Evolutionary conservation across 2,888 invertebrate species (phyloP), one percentile per base, ranked within the genome.

Genomic region (Microctonus hyperodae): DNA sequence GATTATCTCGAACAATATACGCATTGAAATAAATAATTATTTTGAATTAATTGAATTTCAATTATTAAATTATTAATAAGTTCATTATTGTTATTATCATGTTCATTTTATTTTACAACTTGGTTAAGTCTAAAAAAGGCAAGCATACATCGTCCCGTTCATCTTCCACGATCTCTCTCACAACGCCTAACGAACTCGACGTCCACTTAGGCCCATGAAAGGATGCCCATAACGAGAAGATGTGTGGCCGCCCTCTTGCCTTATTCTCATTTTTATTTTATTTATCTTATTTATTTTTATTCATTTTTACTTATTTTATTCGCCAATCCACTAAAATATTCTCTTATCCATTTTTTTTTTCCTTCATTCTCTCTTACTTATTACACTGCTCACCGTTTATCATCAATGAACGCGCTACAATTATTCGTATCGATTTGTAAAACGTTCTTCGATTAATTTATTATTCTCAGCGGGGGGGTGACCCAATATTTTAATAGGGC

Each of bases 401-500:
- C 28, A 5, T 28, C 7, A 28, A 28, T 28, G 13, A 48, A 31
- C 23, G 16, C 22, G 23, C 35, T 59, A 16, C 44, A 28, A 40
- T 51, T 22, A 25, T 44, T 58, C 16, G 44, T 44, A 58, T 16
- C 48, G 48, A 10, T 33, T 48, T 35, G n/a, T 22, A 13, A 20
- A 60, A 20, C 22, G 13, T 31, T 20, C 56, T 69, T 55, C 72
- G 68, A 73, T 75, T 74, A 73, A 77, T 76, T 74, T 72, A 64
- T 53, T 23, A 37, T 67, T 60, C 72, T 68, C 69, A 66, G 73
- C 72, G 65, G 64, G 74, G 74, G 72, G 67, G 64, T 80, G 82
- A 79, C 78, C 81, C 75, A 79, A 81, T 82, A 81, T 80, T 83
- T 83, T 80, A 81, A 82, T 81, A 81, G 81, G 79, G 75, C 75